Base-by-base conservation (phyloP, 2,113 vertebrate genomes). In the Protomyctophum bolini region DNA sequence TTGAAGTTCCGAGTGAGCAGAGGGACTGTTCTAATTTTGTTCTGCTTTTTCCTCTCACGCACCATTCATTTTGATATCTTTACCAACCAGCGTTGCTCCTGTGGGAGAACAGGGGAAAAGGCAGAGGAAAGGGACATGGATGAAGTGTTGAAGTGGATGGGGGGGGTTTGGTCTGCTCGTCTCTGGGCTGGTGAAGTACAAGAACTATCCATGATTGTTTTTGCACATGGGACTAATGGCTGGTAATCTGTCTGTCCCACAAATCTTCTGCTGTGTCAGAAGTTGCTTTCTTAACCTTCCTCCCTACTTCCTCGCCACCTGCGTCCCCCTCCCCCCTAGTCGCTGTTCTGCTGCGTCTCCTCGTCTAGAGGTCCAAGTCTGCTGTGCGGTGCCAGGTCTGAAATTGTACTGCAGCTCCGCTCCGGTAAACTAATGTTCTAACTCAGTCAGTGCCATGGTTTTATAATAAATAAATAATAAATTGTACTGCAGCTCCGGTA, bases 141-240 rank as follows among this genome's bases (percentile, higher is more conserved):
- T 75, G 59, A 65, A 55, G 3, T 55, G 33, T 41, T 41, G 14
- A 59, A 70, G 47, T 52, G 4, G 14, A 59, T 66, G 47, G 51
- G 6, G 52, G 3, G 6, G 46, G 69, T 72, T 74, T 49, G 12
- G 21, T 8, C 3, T 63, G 33, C 72, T 70, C 56, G 62, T 76
- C n/a, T 62, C 2, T 65, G 63, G 72, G 33, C 1, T 41, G 33
- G 65, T 72, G 64, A 65, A 48, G 68, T 70, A 60, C 77, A 62
- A 56, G 48, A 59, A 51, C 68, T 54, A 67, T 78, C 49, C 70
- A 55, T 85, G 81, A 89, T 88, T 76, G 51, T 76, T 87, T 91
- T 76, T 82, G 28, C 86, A 72, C 63, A 87, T 66, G 71, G 81
- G 84, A 80, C 66, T 28, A 73, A 67, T 63, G 51, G 47, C 12